A percentile compares a stretch with the other conserved stretches of the same genome.
phyloP scores from a whole-genome alignment of 2,113 vertebrate genomes.

The Sapayoa aenigma region DNA sequence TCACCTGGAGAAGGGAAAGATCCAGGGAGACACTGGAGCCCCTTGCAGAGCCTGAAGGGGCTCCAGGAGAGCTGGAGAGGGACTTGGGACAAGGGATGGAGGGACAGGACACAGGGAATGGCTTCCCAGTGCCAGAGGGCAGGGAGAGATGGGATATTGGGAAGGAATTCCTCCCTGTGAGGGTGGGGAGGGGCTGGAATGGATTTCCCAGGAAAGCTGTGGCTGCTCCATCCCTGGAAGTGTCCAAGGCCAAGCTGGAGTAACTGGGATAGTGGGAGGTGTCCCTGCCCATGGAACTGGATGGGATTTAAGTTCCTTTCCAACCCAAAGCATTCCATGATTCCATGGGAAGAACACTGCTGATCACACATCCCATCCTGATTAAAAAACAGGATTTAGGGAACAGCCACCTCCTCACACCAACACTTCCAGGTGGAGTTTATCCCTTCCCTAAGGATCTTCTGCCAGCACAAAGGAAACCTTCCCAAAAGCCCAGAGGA shows the following conservation, averaged over 20 bases:
- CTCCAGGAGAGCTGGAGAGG: background rate
- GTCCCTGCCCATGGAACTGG: too few relatives aligned
- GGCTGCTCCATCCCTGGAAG: too few relatives aligned
- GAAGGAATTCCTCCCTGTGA: background rate
- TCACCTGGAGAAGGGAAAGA: background rate
- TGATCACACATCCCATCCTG: too few relatives aligned
- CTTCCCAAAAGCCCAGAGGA: background rate
- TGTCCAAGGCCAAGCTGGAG: too few relatives aligned
- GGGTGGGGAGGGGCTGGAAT: too few relatives aligned
- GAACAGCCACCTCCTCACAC: too few relatives aligned
- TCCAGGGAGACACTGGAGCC: background rate
- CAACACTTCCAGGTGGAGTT: background rate
- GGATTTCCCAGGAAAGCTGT: too few relatives aligned
- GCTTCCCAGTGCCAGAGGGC: background rate
- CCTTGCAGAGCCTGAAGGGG: fast-evolving
- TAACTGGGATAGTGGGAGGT: too few relatives aligned
- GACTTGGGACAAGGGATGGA: background rate
- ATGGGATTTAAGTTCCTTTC: too few relatives aligned
- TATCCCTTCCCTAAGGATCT: background rate
- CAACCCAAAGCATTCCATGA: too few relatives aligned
- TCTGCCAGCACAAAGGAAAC: background rate
- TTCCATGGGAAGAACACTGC: too few relatives aligned
- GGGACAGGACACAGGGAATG: background rate
- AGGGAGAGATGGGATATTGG: background rate
- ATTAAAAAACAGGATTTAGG: too few relatives aligned